Conservation (phyloP, 2,888 invertebrate species). For the Amiota mariae region DNA sequence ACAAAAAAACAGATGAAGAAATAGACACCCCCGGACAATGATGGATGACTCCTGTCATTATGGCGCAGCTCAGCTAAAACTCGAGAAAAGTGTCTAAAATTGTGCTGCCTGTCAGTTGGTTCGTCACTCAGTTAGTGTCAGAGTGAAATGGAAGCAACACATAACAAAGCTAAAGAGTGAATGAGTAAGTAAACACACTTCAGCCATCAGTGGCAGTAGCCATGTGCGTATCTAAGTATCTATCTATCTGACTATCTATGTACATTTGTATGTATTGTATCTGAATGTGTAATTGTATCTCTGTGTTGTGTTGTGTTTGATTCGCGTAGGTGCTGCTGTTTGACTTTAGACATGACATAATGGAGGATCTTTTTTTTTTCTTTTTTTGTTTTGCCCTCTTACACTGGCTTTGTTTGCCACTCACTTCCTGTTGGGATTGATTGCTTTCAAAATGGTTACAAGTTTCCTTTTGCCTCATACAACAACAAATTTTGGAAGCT, state of each 20-base stretch:
- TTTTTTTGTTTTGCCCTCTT: slow-evolving; percentile 18
- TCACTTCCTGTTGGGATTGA: slow-evolving; percentile 48
- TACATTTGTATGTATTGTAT: slow-evolving; percentile 19
- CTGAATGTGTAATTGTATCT: slow-evolving; percentile 22
- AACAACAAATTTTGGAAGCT: slow-evolving; percentile 41
- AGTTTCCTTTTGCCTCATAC: slow-evolving; percentile 31
- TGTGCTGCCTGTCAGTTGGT: slow-evolving; percentile 56
- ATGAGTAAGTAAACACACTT: not conserved
- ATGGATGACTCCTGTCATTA: slow-evolving; percentile 64
- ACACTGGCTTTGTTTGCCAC: slow-evolving; percentile 7
- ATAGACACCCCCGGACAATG: slow-evolving; percentile 58
- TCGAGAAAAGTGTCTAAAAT: slow-evolving; percentile 59
- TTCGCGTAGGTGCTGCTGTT: slow-evolving; percentile 14
- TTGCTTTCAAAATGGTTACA: slow-evolving; percentile 57
- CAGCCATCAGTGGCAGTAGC: slow-evolving; percentile 25
- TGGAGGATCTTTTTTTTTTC: slow-evolving; percentile 19
- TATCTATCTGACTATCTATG: slow-evolving; percentile 22
- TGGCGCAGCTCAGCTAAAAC: slow-evolving; percentile 45
- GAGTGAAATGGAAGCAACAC: too few relatives aligned
- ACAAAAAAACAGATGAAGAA: slow-evolving; percentile 33
- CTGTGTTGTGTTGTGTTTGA: not conserved
- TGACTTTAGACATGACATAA: not conserved
- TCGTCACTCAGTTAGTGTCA: slow-evolving; percentile 51
- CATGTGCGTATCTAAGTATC: too few relatives aligned
- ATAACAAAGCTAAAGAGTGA: too few relatives aligned